Evolutionary conservation across 2,113 vertebrate species (phyloP).

Genomic region (Amphiprion ocellaris): DNA sequence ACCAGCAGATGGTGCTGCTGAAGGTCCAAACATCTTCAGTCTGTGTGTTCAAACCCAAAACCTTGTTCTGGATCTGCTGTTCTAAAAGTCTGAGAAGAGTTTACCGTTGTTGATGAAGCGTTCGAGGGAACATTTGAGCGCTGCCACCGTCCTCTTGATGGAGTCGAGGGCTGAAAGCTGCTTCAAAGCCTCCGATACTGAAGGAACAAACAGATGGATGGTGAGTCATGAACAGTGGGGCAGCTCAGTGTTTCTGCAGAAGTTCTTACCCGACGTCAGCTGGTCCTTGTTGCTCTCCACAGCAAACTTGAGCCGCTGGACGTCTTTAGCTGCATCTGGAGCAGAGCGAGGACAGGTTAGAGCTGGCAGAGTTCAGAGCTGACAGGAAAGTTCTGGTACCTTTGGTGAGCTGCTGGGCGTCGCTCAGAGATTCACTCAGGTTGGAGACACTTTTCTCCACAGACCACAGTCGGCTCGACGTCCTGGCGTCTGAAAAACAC

Average conservation of each 20-base stretch:
- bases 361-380: too few species aligned
- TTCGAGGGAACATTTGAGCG: constrained; percentile 62
- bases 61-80: too few species aligned
- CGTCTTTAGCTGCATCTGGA: constrained; percentile 53
- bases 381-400: constrained; percentile 29
- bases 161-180: constrained; percentile 59
- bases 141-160: constrained; percentile 18
- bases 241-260: too few species aligned
- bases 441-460: constrained; percentile 43
- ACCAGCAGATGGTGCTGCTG: too few species aligned
- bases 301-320: constrained; percentile 62
- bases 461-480: constrained; percentile 17
- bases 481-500: neutral
- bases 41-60: too few species aligned
- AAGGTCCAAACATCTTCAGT: too few species aligned
- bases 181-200: constrained; percentile 67
- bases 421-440: constrained; percentile 5
- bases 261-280: constrained; percentile 63
- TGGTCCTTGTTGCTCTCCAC: constrained; percentile 74
- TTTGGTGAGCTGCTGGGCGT: neutral
- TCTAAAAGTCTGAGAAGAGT: neutral
- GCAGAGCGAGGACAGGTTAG: neutral
- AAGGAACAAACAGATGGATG: constrained; percentile 3
- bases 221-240: too few species aligned
- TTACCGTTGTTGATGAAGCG: constrained; percentile 62